These are phyloP conservation scores for Limnothrissa miodon DNA, from an alignment of 2,113 vertebrate genomes.

Conservation along the genomic window DNA sequence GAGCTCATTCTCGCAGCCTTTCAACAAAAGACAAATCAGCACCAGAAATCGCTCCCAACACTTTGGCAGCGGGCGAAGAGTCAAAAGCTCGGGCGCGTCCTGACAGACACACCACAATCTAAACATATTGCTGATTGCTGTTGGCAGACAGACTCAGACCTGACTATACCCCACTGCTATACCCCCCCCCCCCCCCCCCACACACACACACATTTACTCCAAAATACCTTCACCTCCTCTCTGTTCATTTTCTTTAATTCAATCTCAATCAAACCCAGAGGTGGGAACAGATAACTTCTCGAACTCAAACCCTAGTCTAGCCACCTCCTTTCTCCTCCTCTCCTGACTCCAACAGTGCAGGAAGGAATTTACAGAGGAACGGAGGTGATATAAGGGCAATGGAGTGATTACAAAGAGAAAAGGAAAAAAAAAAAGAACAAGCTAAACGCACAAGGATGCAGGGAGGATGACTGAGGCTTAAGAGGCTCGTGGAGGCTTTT, in stretches of 20 bases:
- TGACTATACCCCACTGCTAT: not conserved
- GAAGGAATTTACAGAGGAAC: not conserved
- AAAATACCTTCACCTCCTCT: not conserved
- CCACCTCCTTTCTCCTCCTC: not conserved
- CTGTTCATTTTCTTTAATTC: not conserved
- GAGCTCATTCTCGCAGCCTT: not conserved
- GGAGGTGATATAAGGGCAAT: too few relatives aligned
- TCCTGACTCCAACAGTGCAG: not conserved
- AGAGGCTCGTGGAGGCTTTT: not conserved
- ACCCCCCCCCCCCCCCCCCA: not conserved
- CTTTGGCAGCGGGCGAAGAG: not conserved
- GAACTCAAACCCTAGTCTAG: not conserved
- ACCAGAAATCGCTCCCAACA: not conserved
- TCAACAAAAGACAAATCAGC: conserved; percentile 10
- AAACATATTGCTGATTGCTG: conserved; percentile 11
- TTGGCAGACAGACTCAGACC: not conserved
- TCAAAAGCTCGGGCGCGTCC: conserved; percentile 4
- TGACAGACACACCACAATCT: conserved; percentile 6
- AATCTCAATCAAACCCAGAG: not conserved
- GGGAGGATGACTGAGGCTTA: not conserved
- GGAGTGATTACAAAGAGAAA: too few relatives aligned
- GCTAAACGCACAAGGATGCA: not conserved
- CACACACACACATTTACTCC: too few relatives aligned
- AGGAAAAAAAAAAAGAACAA: not conserved
- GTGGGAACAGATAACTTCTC: not conserved